Evolutionary conservation across 2,113 vertebrate genomes (phyloP).

Genomic region (Albula glossodonta): DNA sequence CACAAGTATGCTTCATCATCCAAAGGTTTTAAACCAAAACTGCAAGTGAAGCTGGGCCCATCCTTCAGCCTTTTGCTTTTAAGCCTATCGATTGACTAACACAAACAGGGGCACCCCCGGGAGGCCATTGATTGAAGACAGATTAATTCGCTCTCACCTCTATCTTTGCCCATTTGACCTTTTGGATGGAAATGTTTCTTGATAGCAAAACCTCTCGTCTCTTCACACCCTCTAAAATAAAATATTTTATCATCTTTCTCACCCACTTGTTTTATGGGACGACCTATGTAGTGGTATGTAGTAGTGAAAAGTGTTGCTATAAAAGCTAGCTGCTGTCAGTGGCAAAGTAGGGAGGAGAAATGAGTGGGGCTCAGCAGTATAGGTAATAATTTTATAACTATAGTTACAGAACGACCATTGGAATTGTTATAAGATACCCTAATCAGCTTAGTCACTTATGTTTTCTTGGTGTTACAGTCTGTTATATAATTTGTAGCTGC

Average conservation of each 20-base stretch:
- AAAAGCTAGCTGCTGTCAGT: background rate
- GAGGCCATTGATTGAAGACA: background rate
- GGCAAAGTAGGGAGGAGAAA: background rate
- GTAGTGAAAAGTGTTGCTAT: background rate
- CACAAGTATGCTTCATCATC: background rate
- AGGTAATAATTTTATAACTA: background rate
- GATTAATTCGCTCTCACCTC: background rate
- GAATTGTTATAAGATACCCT: background rate
- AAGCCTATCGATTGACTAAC: background rate
- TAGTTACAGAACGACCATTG: background rate
- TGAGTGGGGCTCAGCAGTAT: background rate
- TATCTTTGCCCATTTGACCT: background rate
- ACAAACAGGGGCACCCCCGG: background rate
- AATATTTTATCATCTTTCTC: background rate
- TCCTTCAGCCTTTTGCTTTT: background rate
- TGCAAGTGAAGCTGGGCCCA: background rate
- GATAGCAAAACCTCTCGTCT: background rate
- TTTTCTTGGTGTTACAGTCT: too few species aligned
- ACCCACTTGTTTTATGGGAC: background rate
- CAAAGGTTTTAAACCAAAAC: background rate
- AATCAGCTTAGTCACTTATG: background rate
- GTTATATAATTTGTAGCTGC: too few species aligned
- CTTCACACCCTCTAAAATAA: background rate
- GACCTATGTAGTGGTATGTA: background rate
- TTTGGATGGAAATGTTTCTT: background rate